Conservation (phyloP, 2,797 vertebrate species). For the Peromyscus aztecus region DNA sequence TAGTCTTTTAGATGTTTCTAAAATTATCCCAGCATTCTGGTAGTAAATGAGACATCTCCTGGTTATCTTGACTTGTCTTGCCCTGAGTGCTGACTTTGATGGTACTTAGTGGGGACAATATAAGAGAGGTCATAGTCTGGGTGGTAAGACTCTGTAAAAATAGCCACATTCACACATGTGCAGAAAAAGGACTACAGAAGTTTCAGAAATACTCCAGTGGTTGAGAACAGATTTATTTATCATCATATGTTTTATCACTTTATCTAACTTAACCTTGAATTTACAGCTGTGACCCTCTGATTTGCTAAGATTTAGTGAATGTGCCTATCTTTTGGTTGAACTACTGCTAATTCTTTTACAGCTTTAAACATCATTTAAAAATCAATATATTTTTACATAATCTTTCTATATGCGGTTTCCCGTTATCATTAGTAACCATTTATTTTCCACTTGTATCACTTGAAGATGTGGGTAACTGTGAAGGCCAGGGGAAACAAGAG, state of each 20-base stretch:
- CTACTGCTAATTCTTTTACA: not conserved
- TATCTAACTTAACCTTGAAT: conserved; percentile 24
- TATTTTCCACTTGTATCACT: not conserved
- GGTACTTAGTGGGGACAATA: not conserved
- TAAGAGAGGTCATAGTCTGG: not conserved
- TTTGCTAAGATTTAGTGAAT: not conserved
- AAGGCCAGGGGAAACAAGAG: not conserved
- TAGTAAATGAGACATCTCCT: not conserved
- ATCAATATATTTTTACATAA: not conserved
- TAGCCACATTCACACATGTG: too few relatives aligned
- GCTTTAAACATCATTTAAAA: not conserved
- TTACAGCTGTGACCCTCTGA: not conserved
- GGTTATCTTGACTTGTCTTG: conserved; percentile 60
- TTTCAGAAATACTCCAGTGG: not conserved
- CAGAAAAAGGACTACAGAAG: not conserved
- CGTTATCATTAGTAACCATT: not conserved
- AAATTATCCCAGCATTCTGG: conserved; percentile 13
- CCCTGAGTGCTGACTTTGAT: not conserved
- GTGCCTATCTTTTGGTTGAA: not conserved
- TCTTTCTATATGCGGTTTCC: not conserved
- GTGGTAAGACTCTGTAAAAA: not conserved
- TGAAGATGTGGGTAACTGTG: not conserved
- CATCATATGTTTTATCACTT: not conserved
- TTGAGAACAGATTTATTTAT: not conserved
- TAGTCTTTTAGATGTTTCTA: not conserved